Percentiles rank a stretch among this genome's conserved stretches.
Conservation (phyloP, 2,888 invertebrate species). For the Drosophila testacea region DNA sequence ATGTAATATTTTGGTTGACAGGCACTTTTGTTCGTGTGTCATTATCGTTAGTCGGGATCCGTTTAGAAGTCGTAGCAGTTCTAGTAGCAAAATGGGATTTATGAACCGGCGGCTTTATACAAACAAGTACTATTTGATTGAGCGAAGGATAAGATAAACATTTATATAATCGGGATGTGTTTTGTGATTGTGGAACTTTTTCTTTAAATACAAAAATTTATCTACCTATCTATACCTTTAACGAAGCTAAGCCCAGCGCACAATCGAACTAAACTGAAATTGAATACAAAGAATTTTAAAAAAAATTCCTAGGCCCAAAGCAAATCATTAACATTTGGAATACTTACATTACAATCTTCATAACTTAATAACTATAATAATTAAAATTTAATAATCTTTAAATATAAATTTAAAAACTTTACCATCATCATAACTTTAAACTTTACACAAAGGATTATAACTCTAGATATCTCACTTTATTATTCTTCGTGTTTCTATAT, state of each 20-base stretch:
- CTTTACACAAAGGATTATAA: too few relatives aligned
- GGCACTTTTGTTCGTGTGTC: slow-evolving; percentile 70
- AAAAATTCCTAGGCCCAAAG: too few relatives aligned
- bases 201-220: background rate
- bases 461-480: too few relatives aligned
- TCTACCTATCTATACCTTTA: background rate
- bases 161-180: slow-evolving; percentile 1
- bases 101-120: slow-evolving; percentile 57
- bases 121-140: slow-evolving; percentile 36
- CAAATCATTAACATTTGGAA: background rate
- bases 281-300: too few relatives aligned
- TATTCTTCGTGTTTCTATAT: background rate
- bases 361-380: too few relatives aligned
- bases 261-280: background rate
- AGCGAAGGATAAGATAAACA: slow-evolving; percentile 30
- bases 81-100: slow-evolving; percentile 46
- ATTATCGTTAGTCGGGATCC: slow-evolving; percentile 67
- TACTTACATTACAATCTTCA: background rate
- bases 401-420: too few relatives aligned
- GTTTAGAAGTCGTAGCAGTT: slow-evolving; percentile 17
- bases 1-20: slow-evolving; percentile 66
- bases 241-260: background rate
- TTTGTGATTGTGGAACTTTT: background rate
- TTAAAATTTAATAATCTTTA: too few relatives aligned
- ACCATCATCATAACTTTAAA: too few relatives aligned